Conservation (phyloP, 2,888 invertebrate species). For the Ptilodon capucinus region DNA sequence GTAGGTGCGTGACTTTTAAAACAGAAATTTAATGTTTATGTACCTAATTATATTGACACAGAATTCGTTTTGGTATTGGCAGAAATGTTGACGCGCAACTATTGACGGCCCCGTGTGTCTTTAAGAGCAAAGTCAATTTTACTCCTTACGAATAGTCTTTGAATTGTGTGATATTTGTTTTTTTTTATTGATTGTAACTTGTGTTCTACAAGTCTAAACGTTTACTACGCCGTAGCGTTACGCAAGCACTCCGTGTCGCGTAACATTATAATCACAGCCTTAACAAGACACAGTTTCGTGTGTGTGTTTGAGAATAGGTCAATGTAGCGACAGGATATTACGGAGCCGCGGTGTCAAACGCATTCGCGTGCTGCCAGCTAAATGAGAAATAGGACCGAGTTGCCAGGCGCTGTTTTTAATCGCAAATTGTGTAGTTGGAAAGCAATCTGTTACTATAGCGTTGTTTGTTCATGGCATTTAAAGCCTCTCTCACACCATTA, state of each 20-base stretch:
- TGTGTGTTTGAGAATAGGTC: slow-evolving; percentile 55
- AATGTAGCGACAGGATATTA: slow-evolving; percentile 75
- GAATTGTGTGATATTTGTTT: too few species aligned
- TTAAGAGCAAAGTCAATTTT: too few species aligned
- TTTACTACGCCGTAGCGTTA: not conserved
- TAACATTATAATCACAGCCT: not conserved
- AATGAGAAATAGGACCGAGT: slow-evolving; percentile 67
- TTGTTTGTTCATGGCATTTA: not conserved
- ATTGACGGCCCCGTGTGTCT: too few species aligned
- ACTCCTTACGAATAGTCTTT: too few species aligned
- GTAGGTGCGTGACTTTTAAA: too few species aligned
- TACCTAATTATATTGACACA: too few species aligned
- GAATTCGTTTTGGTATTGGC: too few species aligned
- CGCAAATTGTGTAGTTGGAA: slow-evolving; percentile 23
- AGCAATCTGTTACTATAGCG: slow-evolving; percentile 24
- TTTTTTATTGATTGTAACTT: too few species aligned
- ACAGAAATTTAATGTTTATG: too few species aligned
- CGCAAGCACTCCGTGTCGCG: not conserved
- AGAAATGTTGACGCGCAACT: too few species aligned
- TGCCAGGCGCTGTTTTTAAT: slow-evolving; percentile 29
- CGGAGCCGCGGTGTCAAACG: slow-evolving; percentile 69
- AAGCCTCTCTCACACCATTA: too few species aligned
- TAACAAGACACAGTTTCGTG: slow-evolving; percentile 18
- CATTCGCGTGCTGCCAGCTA: slow-evolving; percentile 63
- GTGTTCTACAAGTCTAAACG: too few species aligned